These are phyloP conservation scores for Chlamydotis undulata DNA, from an alignment of 2,113 vertebrate species.

Conservation along the genomic window DNA sequence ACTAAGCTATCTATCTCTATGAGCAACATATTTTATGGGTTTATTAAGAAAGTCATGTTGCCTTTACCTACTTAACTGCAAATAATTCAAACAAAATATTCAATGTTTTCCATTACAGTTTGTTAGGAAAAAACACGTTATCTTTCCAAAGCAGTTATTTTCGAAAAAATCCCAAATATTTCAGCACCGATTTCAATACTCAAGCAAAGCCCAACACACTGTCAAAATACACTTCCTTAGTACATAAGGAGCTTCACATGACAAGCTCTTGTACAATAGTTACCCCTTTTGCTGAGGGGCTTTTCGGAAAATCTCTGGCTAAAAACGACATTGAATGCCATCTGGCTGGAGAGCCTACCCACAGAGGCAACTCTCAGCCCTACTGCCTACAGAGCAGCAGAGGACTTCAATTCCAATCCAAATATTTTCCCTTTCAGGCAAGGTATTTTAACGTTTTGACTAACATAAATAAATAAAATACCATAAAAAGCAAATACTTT, in stretches of 20 bases:
- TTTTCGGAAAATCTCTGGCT: neutral
- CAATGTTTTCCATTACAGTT: neutral
- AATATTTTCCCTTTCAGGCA: slow-evolving; percentile 43
- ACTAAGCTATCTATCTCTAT: neutral
- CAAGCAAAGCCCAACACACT: neutral
- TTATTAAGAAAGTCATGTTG: neutral
- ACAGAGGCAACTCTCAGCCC: neutral
- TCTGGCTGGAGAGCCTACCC: neutral
- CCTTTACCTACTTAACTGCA: slow-evolving; percentile 6
- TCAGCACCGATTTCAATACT: neutral
- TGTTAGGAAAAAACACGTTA: neutral
- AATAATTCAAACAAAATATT: slow-evolving; percentile 25
- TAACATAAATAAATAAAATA: slow-evolving; percentile 37
- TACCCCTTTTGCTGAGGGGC: neutral
- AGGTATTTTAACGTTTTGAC: slow-evolving; percentile 12
- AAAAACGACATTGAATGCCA: neutral
- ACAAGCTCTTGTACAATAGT: neutral
- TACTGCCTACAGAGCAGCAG: neutral
- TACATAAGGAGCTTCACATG: neutral
- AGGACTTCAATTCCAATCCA: slow-evolving; percentile 20
- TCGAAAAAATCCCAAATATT: slow-evolving; percentile 10
- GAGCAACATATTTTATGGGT: neutral
- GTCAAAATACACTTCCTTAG: neutral
- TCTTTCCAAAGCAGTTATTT: neutral
- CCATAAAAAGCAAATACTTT: slow-evolving; percentile 12